A percentile compares a stretch with the other conserved stretches of the same genome.
Conservation (phyloP, 2,797 vertebrate species). For the Myripristis murdjan region DNA sequence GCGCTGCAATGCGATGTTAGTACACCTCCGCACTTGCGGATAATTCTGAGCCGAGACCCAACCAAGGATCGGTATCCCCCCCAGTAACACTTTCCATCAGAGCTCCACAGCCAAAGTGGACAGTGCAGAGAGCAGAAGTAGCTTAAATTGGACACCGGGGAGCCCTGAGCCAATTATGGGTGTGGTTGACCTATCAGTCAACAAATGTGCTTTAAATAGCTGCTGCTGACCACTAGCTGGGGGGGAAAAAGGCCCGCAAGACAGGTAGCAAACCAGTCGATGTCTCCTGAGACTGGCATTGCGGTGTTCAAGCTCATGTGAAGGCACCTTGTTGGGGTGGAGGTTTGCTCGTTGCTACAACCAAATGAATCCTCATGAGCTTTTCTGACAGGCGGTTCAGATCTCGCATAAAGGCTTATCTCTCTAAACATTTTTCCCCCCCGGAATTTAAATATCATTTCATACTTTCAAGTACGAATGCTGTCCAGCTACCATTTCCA, state of each 20-base stretch:
- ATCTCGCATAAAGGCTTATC: background rate
- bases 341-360: background rate
- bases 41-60: slow-evolving; percentile 24
- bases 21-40: slow-evolving; percentile 9
- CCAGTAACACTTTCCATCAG: slow-evolving; percentile 47
- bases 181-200: slow-evolving; percentile 66
- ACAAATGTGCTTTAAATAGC: slow-evolving; percentile 32
- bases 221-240: background rate
- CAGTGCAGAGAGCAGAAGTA: slow-evolving; percentile 25
- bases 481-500: slow-evolving; percentile 47
- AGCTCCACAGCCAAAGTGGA: slow-evolving; percentile 21
- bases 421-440: slow-evolving; percentile 19
- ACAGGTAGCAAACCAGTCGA: slow-evolving; percentile 4
- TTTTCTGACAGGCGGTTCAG: background rate
- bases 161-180: slow-evolving; percentile 59
- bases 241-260: background rate
- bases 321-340: background rate
- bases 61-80: slow-evolving; percentile 37
- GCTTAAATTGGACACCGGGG: slow-evolving; percentile 64
- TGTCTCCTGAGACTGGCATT: background rate
- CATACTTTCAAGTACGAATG: background rate
- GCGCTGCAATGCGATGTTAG: background rate
- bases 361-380: background rate
- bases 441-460: slow-evolving; percentile 30
- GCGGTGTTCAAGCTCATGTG: background rate